phyloP scores from a whole-genome alignment of 30 jellyfish, hydroid and myxozoan species.

The Cassiopea xamachana region DNA sequence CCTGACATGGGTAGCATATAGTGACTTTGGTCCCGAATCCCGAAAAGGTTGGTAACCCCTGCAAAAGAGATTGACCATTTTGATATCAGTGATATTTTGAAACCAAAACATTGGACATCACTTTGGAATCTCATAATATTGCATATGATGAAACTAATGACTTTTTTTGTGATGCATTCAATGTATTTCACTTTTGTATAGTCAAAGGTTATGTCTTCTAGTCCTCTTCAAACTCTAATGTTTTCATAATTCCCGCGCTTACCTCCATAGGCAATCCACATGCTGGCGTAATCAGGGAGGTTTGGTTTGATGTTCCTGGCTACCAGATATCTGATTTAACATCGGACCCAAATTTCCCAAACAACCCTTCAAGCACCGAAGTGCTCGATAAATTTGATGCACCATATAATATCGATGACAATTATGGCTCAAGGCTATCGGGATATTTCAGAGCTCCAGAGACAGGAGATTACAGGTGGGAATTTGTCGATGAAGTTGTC shows the following conservation, averaged over 20 bases:
- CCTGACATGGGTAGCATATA: no score
- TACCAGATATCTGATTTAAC: slow-evolving; percentile 86
- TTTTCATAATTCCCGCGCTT: neutral
- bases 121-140: no score
- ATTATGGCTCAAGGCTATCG: slow-evolving; percentile 93
- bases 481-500: neutral
- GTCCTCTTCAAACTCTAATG: no score
- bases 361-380: slow-evolving; percentile 93
- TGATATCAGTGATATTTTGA: no score
- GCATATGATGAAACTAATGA: no score
- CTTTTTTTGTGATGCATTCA: no score
- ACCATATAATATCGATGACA: slow-evolving; percentile 92
- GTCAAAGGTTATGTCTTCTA: no score
- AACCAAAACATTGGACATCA: no score
- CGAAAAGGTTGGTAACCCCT: no score
- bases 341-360: slow-evolving; percentile 90
- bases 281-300: slow-evolving; percentile 97
- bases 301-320: slow-evolving; percentile 97
- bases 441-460: slow-evolving; percentile 98
- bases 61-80: no score
- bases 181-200: no score
- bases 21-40: no score
- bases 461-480: slow-evolving; percentile 97
- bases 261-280: slow-evolving; percentile 79
- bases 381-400: slow-evolving; percentile 96